Percentiles rank a stretch among this genome's conserved stretches.
phyloP scores from a whole-genome alignment of 2,888 invertebrate genomes.

The Anorthoa munda region DNA sequence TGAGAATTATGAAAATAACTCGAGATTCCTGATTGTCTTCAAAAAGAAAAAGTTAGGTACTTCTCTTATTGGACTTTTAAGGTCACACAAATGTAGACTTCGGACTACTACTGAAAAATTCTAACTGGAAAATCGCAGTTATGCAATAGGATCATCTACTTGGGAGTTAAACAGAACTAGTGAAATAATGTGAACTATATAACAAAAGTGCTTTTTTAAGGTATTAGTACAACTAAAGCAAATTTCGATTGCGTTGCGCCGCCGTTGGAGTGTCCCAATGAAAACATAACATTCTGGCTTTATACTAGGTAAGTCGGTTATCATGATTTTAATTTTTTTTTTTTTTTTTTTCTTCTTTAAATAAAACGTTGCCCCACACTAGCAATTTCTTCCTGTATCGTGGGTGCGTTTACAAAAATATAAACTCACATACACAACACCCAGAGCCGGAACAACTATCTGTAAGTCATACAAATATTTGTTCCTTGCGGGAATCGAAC shows the following conservation, averaged over 20 bases:
- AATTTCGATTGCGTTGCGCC: constrained; percentile 76
- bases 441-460: too few species aligned
- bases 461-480: too few species aligned
- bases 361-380: too few species aligned
- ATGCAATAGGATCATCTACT: neutral
- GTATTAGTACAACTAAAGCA: constrained; percentile 33
- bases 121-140: neutral
- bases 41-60: neutral
- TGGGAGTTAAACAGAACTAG: neutral
- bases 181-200: constrained; percentile 3
- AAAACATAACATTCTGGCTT: constrained; percentile 92
- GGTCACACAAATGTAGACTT: neutral
- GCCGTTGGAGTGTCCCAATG: constrained; percentile 90
- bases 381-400: too few species aligned
- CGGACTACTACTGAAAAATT: neutral
- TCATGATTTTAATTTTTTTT: neutral
- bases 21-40: neutral
- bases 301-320: constrained; percentile 89
- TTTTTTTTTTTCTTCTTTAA: too few species aligned
- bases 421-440: too few species aligned
- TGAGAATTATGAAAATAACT: neutral
- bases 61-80: neutral
- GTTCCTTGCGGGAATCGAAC: too few species aligned
- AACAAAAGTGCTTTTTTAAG: constrained; percentile 42
- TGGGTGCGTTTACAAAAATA: too few species aligned